A percentile compares a stretch with the other conserved stretches of the same genome.
Conservation (phyloP, 2,113 vertebrate species). For the Cynoglossus semilaevis region DNA sequence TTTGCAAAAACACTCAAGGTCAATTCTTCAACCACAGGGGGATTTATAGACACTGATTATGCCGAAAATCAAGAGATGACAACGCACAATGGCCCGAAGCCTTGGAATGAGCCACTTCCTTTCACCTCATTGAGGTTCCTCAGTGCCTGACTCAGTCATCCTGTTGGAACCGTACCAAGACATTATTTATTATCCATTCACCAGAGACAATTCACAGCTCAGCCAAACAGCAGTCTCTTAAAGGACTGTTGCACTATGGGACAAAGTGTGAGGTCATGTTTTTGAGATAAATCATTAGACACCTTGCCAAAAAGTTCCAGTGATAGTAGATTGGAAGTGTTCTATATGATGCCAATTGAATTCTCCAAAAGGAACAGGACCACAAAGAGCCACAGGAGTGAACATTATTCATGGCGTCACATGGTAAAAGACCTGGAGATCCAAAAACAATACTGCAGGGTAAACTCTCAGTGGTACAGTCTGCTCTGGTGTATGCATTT, state of each 20-base stretch:
- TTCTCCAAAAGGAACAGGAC: too few relatives aligned
- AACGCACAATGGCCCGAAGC: slow-evolving; percentile 10
- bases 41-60: not conserved
- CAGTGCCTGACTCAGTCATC: slow-evolving; percentile 30
- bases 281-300: too few relatives aligned
- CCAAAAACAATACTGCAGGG: too few relatives aligned
- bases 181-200: slow-evolving; percentile 25
- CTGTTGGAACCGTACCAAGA: slow-evolving; percentile 23
- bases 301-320: not conserved
- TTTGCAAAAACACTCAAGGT: not conserved
- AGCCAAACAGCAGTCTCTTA: slow-evolving; percentile 4
- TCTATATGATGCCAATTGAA: too few relatives aligned
- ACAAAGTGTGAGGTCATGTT: not conserved
- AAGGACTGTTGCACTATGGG: not conserved
- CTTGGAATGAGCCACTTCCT: slow-evolving; percentile 21
- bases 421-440: too few relatives aligned
- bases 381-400: too few relatives aligned
- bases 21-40: slow-evolving; percentile 7
- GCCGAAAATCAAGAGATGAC: slow-evolving; percentile 4
- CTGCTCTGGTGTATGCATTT: too few relatives aligned
- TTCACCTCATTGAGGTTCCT: slow-evolving; percentile 27
- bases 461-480: too few relatives aligned
- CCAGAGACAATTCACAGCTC: slow-evolving; percentile 39
- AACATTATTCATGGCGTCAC: too few relatives aligned
- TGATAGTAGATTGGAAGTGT: too few relatives aligned